Evolutionary conservation across 2,797 vertebrate species (phyloP), one percentile per base, ranked within the genome.

Genomic region (Phrynocephalus vlangalii): DNA sequence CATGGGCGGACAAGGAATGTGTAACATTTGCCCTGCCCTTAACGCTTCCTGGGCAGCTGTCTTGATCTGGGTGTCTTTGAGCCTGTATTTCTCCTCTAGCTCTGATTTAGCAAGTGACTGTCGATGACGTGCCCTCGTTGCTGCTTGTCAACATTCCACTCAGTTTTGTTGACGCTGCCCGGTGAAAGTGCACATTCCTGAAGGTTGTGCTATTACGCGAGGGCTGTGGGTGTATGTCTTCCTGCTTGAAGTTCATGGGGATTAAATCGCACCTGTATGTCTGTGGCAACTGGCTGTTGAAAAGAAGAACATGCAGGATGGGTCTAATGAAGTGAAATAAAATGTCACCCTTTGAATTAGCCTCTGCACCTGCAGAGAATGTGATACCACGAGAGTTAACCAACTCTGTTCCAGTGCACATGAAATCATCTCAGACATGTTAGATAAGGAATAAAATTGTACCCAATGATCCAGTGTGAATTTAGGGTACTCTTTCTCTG

Each of bases 11-110:
- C 87, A 9, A 76, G 30, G 71, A 76, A 77, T 84, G 85, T 13
- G 50, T 22, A 73, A 76, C 24, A 75, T 50, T 67, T 91, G n/a
- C 82, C 67, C 75, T 91, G 28, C 82, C 78, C 86, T 60, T 91
- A 87, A 28, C 78, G 0, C 0, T 4, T 84, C 67, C 33, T 0
- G 0, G 0, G 88, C 18, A n/a, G 6, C 48, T 60, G 10, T 75
- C n/a, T 56, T 6, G 26, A 48, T 50, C 76, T 63, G 70, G 67
- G 67, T 44, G 52, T 33, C n/a, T 79, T 82, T 18, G 22, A 83
- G 60, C 56, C n/a, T n/a, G 38, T 81, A 3, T 86, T 84, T 0
- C 78, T 78, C 87, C 82, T 90, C 30, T 18, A 67, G 20, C 68
- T 50, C 52, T 75, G 28, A 83, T 85, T 85, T 85, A 52, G 38